Conservation (phyloP, 2,113 vertebrate species). For the Brachypteracias leptosomus region DNA sequence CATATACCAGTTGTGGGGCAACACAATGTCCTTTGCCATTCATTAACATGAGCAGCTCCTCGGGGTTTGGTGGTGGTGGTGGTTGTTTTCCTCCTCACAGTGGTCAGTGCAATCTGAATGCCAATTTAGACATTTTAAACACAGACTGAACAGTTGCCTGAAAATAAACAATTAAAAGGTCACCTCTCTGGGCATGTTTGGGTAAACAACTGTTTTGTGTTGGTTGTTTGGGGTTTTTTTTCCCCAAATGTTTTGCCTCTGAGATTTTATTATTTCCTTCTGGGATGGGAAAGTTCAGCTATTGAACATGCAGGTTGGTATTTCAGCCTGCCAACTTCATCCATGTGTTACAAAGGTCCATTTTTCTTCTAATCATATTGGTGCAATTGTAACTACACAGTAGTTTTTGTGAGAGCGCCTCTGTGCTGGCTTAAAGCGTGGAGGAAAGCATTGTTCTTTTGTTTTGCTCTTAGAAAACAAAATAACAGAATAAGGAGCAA, state of each 20-base stretch:
- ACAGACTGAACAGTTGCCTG: not conserved
- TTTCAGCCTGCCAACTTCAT: not conserved
- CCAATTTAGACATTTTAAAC: not conserved
- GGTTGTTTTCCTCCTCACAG: not conserved
- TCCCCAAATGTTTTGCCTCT: not conserved
- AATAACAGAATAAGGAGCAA: not conserved
- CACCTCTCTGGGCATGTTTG: not conserved
- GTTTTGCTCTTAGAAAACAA: not conserved
- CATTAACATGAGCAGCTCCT: not conserved
- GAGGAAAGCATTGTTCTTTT: not conserved
- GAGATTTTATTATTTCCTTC: not conserved
- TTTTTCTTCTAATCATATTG: not conserved
- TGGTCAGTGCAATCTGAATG: not conserved
- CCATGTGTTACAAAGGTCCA: not conserved
- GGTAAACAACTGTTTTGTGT: not conserved
- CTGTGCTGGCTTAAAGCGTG: not conserved
- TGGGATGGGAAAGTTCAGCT: not conserved
- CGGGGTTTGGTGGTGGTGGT: not conserved
- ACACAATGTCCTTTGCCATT: not conserved
- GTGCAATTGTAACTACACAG: not conserved
- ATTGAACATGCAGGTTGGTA: not conserved
- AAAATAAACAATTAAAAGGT: not conserved
- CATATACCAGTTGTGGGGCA: not conserved
- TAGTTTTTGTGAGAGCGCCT: not conserved
- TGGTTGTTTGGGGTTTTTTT: too few relatives aligned